Evolutionary conservation across 2,797 vertebrate species (phyloP), one percentile per base, ranked within the genome.

Genomic region (Pteropus rufus): DNA sequence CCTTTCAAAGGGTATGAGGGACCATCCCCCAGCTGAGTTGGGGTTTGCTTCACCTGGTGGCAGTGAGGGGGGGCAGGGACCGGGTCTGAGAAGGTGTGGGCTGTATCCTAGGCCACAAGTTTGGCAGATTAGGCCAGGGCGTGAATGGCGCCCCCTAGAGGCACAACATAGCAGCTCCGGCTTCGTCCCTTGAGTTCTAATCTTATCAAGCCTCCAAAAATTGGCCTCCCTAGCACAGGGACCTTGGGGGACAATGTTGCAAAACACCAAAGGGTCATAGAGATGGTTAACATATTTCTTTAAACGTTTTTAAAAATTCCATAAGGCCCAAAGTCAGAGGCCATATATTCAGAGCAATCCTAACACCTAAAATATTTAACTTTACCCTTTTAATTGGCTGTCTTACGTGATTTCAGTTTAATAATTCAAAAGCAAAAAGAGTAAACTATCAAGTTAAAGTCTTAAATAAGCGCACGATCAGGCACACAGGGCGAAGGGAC

Each of bases 381-480:
- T 79, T 41, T 44, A 16, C 34, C 56, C 19, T 44, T 58, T 52
- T 23, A 67, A 49, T 70, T 49, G 0, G 24, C 21, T 73, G n/a
- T 31, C 79, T 15, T 75, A 0, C 83, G 75, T 65, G 49, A 89
- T 73, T 46, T 87, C 24, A 18, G 31, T 75, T 56, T 34, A 81
- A 44, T 79, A 46, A 90, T 81, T 81, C 41, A 62, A 84, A 90
- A 72, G 54, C 41, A 91, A 49, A 39, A 91, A 69, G 70, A 87
- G 44, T 62, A 9, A 82, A 80, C 11, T 7, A 84, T 12, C 36
- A 29, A 79, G 83, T 76, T 70, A 39, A 67, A 86, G 52, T 79
- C 70, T 79, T 79, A n/a, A 60, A 52, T 46, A 75, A 69, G 49
- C 5, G 12, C 67, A 14, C 18, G 21, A 18, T 7, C 31, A 15